Base-by-base conservation (phyloP, 2,888 invertebrate genomes). In the Caenorhabditis zanzibari region DNA sequence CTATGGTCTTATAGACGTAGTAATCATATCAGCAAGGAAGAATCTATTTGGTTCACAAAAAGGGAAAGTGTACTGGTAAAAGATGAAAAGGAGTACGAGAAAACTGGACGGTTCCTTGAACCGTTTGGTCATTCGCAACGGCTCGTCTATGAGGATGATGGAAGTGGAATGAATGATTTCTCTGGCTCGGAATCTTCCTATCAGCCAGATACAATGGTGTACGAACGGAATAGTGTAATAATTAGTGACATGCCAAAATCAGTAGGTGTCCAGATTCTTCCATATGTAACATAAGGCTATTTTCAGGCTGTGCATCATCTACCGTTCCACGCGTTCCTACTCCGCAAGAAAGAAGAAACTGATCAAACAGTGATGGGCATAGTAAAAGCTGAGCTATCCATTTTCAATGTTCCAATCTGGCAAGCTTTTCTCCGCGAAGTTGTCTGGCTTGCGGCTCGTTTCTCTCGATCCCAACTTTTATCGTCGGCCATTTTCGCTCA, bases 331-430 rank as follows among this genome's bases (percentile, higher is more conserved):
- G 71, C 81, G 12, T 86, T 86, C 73, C 66, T 88, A 22, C 73
- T 82, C n/a, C 66, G 76, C 10, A 81, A 80, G 7, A 83, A 84
- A 7, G 82, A 80, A 26, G 85, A 86, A 28, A 44, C 59, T 22
- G 85, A 85, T 41, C 71, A 76, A 38, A 75, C 73, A 47, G 66
- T 84, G n/a, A 63, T 84, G 71, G 61, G 77, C n/a, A 84, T 88
- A 14, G 81, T 88, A 19, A 79, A 82, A 56, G 66, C 82, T n/a
- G 88, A 88, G 52, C 61, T 88, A 24, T 84, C 79, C n/a, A 88
- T 88, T 64, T 85, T 74, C 73, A 88, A 87, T 58, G 88, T 86
- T 12, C 74, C 76, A 59, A 66, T 88, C 9, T 87, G 87, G 87
- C 83, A 82, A 56, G 54, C 75, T 3, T 56, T 75, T 9, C 38